A percentile compares a stretch with the other conserved stretches of the same genome.
These are phyloP conservation scores for Maccullochella peelii DNA, from an alignment of 2,113 vertebrate species.

Conservation along the genomic window DNA sequence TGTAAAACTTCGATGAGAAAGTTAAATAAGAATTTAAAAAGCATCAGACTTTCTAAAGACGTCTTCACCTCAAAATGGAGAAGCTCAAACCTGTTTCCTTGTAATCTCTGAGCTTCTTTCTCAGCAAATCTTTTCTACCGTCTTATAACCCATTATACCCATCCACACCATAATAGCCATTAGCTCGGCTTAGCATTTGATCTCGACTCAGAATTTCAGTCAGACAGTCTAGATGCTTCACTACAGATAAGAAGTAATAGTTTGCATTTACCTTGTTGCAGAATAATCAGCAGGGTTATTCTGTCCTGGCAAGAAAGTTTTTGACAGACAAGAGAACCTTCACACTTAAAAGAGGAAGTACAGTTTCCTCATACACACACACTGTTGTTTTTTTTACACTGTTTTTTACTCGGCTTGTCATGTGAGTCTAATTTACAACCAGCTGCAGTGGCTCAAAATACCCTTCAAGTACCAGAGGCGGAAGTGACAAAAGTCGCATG, in stretches of 20 bases:
- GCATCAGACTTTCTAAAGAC: neutral
- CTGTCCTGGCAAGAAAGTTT: neutral
- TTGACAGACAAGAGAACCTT: neutral
- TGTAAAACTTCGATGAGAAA: neutral
- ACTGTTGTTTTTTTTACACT: neutral
- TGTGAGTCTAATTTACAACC: constrained; percentile 64
- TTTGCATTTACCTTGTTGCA: constrained; percentile 40
- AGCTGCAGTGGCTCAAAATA: constrained; percentile 36
- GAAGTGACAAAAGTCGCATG: neutral
- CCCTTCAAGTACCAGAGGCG: neutral
- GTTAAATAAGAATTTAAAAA: neutral
- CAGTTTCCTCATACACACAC: constrained; percentile 19
- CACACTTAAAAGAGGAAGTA: constrained; percentile 65
- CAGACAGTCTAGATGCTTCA: neutral
- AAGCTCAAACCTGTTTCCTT: constrained; percentile 16
- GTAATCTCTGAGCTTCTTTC: constrained; percentile 9
- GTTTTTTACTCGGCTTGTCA: constrained; percentile 40
- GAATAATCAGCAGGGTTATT: neutral
- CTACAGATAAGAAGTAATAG: neutral
- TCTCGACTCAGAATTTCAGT: neutral
- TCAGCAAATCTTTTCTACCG: neutral
- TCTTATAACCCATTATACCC: neutral
- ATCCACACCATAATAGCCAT: neutral
- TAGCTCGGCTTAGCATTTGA: neutral
- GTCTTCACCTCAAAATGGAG: constrained; percentile 8